Evolutionary conservation across 2,113 vertebrate species (phyloP).

Genomic region (Mohoua ochrocephala): DNA sequence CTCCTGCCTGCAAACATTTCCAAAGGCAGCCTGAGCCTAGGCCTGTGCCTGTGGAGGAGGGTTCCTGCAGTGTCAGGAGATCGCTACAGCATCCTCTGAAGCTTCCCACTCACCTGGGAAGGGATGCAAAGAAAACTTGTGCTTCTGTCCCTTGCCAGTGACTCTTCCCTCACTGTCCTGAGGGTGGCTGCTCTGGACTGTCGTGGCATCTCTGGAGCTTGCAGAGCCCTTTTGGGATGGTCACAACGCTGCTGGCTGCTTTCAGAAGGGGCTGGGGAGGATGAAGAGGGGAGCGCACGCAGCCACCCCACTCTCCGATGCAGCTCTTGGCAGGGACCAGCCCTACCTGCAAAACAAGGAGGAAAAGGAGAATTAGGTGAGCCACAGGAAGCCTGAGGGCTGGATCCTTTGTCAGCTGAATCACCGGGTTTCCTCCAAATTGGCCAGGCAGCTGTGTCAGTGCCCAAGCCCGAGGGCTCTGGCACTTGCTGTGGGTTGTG

Average conservation of each 20-base stretch:
- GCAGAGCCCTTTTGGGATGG: not conserved
- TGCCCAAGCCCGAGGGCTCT: not conserved
- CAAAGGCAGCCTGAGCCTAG: not conserved
- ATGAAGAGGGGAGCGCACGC: not conserved
- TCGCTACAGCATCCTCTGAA: not conserved
- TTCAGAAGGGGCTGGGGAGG: not conserved
- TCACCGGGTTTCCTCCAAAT: not conserved
- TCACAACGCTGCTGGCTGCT: not conserved
- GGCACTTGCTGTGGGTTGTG: not conserved
- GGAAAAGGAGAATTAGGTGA: not conserved
- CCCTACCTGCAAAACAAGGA: not conserved
- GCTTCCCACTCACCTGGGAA: not conserved
- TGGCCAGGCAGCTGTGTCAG: not conserved
- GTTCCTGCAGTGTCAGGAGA: not conserved
- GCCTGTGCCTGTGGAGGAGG: not conserved
- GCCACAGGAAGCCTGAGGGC: not conserved
- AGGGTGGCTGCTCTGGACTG: not conserved
- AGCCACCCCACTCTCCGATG: rapidly evolving
- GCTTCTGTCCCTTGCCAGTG: not conserved
- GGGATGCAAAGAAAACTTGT: not conserved
- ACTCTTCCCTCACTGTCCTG: not conserved
- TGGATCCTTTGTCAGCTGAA: not conserved
- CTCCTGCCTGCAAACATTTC: not conserved
- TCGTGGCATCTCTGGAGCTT: not conserved
- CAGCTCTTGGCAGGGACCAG: not conserved